Evolutionary conservation across 1,140 invertebrate genomes (phyloP).

Genomic region (Periplaneta americana): DNA sequence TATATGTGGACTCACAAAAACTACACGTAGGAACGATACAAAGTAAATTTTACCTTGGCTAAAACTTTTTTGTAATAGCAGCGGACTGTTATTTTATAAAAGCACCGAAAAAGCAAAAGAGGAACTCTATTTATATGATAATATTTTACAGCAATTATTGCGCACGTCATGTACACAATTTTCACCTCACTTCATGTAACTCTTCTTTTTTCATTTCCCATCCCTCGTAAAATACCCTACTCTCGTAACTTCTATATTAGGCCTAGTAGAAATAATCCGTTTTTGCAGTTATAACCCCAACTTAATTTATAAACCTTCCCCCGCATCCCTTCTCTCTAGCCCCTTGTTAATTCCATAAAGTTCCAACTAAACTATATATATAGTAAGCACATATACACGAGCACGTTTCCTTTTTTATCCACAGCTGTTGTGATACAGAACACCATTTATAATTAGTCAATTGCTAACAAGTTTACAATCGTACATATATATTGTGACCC

Average conservation of each 20-base stretch:
- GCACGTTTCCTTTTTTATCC: background rate
- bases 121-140: background rate
- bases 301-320: background rate
- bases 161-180: background rate
- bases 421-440: background rate
- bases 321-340: background rate
- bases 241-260: background rate
- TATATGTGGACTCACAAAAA: too few species aligned
- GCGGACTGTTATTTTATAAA: background rate
- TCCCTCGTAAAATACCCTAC: background rate
- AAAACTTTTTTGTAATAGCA: too few species aligned
- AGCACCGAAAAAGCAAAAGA: background rate
- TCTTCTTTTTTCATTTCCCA: background rate
- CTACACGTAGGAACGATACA: too few species aligned
- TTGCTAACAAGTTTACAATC: background rate
- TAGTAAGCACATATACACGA: background rate
- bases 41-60: too few species aligned
- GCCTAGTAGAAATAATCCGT: background rate
- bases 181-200: background rate
- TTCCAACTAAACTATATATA: background rate
- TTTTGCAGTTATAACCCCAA: background rate
- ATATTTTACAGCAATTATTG: background rate
- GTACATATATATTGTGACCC: background rate
- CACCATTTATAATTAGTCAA: background rate
- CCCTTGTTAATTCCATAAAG: background rate